These are phyloP conservation scores for Phengaris alcon DNA, from an alignment of 2,888 invertebrate genomes.

Conservation along the genomic window DNA sequence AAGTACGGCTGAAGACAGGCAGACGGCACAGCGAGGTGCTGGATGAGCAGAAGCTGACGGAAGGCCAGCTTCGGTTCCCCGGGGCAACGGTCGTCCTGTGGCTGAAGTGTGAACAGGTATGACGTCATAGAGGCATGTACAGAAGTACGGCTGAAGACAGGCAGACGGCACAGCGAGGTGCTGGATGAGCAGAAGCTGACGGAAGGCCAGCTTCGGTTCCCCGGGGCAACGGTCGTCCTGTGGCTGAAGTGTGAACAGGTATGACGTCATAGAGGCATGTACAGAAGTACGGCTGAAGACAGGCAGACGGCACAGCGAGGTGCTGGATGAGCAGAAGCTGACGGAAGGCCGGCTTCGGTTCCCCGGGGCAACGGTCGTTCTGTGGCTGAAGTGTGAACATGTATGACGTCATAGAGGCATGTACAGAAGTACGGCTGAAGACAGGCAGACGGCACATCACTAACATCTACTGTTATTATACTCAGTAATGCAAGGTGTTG, in stretches of 20 bases:
- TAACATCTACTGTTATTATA: no score
- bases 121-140: neutral
- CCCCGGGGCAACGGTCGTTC: constrained; percentile 83
- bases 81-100: constrained; percentile 87
- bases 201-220: constrained; percentile 85
- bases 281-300: no score
- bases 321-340: constrained; percentile 83
- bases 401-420: no score
- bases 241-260: constrained; percentile 90
- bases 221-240: constrained; percentile 84
- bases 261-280: no score
- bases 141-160: constrained; percentile 45
- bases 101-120: constrained; percentile 90
- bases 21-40: constrained; percentile 84
- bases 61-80: constrained; percentile 85
- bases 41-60: constrained; percentile 80
- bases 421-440: no score
- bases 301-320: constrained; percentile 84
- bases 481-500: no score
- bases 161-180: constrained; percentile 84
- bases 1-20: constrained; percentile 54
- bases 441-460: constrained; percentile 82
- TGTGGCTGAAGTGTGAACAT: constrained; percentile 93
- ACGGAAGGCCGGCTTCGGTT: constrained; percentile 85
- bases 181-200: constrained; percentile 82